Base-by-base conservation (phyloP, 2,797 vertebrate species). In the Yasuhikotakia modesta region DNA sequence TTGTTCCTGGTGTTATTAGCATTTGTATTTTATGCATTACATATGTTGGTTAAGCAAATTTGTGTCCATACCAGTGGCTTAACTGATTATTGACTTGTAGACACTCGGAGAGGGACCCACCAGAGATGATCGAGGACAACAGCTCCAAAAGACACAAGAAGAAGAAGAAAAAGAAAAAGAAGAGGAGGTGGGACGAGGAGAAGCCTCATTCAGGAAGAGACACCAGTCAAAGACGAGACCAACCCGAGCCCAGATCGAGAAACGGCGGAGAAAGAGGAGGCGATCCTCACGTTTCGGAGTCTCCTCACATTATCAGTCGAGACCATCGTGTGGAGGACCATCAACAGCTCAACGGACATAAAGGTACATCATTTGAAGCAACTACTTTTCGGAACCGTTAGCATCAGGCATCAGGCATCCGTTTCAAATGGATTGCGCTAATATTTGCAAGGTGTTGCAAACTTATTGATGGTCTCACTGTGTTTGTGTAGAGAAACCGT, bases 111-210 rank as follows among this genome's bases (percentile, higher is more conserved):
- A 85, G 79, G 1, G 94, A 94, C 52, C 90, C 86, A 5, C 90
- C 91, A 0, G 91, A 87, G 68, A 84, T 86, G 67, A 87, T 79
- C 80, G 84, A 88, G 0, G 94, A 96, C 13, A 63, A 84, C 21
- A 91, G 92, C 84, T 90, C 91, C 78, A 87, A 85, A 66, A 95
- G 91, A 86, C 91, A 88, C 82, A 96, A 92, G 87, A 96, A 95
- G 70, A 95, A 94, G 88, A 97, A 96, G 84, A 93, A 94, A 83
- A 94, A 93, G 85, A 94, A 81, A 60, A 83, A 91, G 85, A 92
- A 91, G 87, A 93, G 90, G 85, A 90, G 87, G 35, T 87, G 92
- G 0, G 90, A 92, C 0, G 78, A 76, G 0, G 87, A 90, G 64
- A 79, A 73, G 32, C 27, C 75, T 63, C 72, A 30, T 11, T 32